phyloP scores from a whole-genome alignment of 2,797 vertebrate genomes.

The Oreortyx pictus region DNA sequence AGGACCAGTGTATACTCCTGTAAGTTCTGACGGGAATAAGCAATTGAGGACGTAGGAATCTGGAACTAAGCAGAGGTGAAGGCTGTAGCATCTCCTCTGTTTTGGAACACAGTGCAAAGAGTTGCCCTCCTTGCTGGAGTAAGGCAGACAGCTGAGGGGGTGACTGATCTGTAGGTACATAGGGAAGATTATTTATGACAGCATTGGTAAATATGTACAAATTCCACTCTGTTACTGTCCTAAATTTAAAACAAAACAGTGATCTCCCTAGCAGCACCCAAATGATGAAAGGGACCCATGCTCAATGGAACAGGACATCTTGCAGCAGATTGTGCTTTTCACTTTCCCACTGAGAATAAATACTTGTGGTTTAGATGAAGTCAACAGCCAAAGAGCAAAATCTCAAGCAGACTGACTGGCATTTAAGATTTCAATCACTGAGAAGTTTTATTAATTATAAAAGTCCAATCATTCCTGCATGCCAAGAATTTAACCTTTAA shows the following conservation, averaged over 20 bases:
- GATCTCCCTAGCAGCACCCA: neutral
- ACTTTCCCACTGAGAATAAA: neutral
- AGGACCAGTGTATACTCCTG: neutral
- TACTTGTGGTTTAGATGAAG: rapidly evolving
- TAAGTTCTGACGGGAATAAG: neutral
- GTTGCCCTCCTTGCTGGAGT: neutral
- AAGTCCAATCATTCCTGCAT: neutral
- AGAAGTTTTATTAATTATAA: neutral
- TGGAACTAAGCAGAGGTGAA: neutral
- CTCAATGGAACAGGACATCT: neutral
- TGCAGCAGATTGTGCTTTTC: neutral
- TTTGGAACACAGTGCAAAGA: neutral
- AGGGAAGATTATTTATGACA: neutral
- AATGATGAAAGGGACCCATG: neutral
- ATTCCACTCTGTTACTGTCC: neutral
- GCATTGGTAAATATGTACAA: rapidly evolving
- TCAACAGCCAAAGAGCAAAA: neutral
- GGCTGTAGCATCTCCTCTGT: neutral
- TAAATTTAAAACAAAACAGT: neutral
- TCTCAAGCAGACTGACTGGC: neutral
- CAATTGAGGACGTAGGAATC: neutral
- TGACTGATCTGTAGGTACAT: neutral
- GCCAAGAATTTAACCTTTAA: conserved; percentile 11
- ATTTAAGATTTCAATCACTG: neutral
- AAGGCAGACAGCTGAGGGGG: neutral